Base-by-base conservation (phyloP, 2,113 vertebrate genomes). In the Malurus cyaneus region DNA sequence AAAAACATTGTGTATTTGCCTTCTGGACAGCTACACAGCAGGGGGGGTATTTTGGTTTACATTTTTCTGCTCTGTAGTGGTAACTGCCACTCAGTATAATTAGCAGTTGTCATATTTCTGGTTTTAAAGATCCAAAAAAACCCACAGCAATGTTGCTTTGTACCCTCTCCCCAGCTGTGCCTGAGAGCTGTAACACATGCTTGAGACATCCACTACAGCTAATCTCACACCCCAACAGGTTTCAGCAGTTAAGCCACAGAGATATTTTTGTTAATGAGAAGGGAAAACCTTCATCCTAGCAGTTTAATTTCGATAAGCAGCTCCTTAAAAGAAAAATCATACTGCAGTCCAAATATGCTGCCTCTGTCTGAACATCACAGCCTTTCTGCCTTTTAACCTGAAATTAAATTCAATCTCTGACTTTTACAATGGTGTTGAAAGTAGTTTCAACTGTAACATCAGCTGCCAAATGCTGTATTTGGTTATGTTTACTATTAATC, bases 101-200 rank as follows among this genome's bases (percentile, higher is more conserved):
- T 85, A 95, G 78, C 72, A 86, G 94, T 77, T 96, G 92, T 91
- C 90, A 52, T 90, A 86, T 91, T 92, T 86, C 80, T 61, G 67
- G 26, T 89, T 87, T 79, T 50, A 91, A 92, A 92, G 66, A 89
- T 78, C 56, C 18, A 77, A 54, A 88, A 74, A 95, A 92, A 41
- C 25, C 34, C 46, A 67, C 72, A 86, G 70, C 3, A 1, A 73
- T 52, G 31, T 11, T 92, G 78, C 84, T 89, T 95, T 89, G 54
- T 59, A 81, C 67, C 77, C 65, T 93, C 49, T 90, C 88, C 89
- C 87, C 90, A 95, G 93, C 92, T 95, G 92, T 91, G 92, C 70
- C 70, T 36, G n/a, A 80, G 70, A 94, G 89, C 86, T 59, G 26
- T n/a, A 52, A 87, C 42, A 44, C 0, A 0, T 23, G 21, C 82